Evolutionary conservation across 2,888 invertebrate genomes (phyloP).

Genomic region (Pogonocherus hispidulus): DNA sequence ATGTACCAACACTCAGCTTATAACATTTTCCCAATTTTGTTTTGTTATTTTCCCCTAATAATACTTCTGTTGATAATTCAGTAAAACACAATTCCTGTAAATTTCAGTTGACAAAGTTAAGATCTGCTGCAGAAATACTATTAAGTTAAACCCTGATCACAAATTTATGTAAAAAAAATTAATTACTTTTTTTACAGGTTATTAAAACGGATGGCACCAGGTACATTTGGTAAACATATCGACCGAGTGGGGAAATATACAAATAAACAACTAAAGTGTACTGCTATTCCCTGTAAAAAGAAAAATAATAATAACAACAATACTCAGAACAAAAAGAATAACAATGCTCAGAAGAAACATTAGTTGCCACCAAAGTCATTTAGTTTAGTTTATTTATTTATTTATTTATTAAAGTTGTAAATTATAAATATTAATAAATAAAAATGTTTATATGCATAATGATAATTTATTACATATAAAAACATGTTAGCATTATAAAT

Average conservation of each 20-base stretch:
- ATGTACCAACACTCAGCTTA: too few species aligned
- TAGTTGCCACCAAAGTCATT: slow-evolving; percentile 57
- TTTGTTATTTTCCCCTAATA: too few species aligned
- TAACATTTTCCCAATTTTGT: too few species aligned
- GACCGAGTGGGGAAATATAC: slow-evolving; percentile 62
- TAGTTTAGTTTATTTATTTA: slow-evolving; percentile 56
- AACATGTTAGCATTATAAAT: slow-evolving; percentile 60
- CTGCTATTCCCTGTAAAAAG: slow-evolving; percentile 64
- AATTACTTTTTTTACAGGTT: slow-evolving; percentile 63
- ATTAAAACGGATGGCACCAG: slow-evolving; percentile 62
- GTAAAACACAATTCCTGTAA: too few species aligned
- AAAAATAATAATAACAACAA: slow-evolving; percentile 43
- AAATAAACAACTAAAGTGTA: slow-evolving; percentile 63
- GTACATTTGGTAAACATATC: slow-evolving; percentile 61
- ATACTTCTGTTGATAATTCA: too few species aligned
- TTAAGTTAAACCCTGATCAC: too few species aligned
- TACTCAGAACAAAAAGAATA: slow-evolving; percentile 50
- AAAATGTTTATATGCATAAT: slow-evolving; percentile 50
- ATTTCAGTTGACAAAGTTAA: too few species aligned
- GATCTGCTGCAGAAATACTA: too few species aligned
- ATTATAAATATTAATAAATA: slow-evolving; percentile 35
- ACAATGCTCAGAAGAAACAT: slow-evolving; percentile 50
- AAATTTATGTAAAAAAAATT: too few species aligned
- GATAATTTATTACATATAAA: slow-evolving; percentile 60
- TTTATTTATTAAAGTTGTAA: slow-evolving; percentile 46